Evolutionary conservation across 2,888 invertebrate species (phyloP), one percentile per base, ranked within the genome.

Genomic region (Maniola hyperantus): DNA sequence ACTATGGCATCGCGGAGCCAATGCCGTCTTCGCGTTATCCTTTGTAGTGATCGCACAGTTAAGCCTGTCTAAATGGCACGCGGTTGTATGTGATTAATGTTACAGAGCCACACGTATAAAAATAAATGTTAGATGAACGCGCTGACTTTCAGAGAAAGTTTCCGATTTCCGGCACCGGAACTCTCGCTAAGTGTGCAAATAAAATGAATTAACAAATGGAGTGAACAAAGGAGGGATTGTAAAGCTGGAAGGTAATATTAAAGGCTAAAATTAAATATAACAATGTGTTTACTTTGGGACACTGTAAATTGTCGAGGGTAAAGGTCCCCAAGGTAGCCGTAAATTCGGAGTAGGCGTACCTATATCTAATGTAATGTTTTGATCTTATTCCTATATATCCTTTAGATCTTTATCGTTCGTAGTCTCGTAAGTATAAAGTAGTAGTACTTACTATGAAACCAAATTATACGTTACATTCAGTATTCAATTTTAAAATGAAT

Each of bases 201-300:
- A 73, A 74, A 73, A 74, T 76, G 70, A 72, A 72, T 81, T 82
- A 72, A 83, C 82, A 84, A 80, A 89, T 88, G 87, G 79, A 86
- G 89, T 88, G 90, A 89, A 87, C 88, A 87, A 88, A 85, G 84
- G 84, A 83, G 83, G 87, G 87, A 89, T 87, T 88, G 82, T 82
- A 78, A 68, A 74, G 73, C 71, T 77, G 73, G 79, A 86, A 89
- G 91, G 91, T 90, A 89, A 86, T 73, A 65, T 72, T 65, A 68
- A 70, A 54, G 53, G 39, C 26, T 58, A 61, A 64, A 65, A 64
- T 48, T 51, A 54, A 62, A 53, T 33, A 48, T 66, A 68, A 59
- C 58, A 65, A 72, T 62, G 55, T 69, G 69, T 72, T 66, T 70
- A 69, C 67, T 70, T 59, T 60, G 64, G 53, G 58, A 26, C 42